Conservation (phyloP, 2,797 vertebrate genomes). For the Potorous gilbertii region DNA sequence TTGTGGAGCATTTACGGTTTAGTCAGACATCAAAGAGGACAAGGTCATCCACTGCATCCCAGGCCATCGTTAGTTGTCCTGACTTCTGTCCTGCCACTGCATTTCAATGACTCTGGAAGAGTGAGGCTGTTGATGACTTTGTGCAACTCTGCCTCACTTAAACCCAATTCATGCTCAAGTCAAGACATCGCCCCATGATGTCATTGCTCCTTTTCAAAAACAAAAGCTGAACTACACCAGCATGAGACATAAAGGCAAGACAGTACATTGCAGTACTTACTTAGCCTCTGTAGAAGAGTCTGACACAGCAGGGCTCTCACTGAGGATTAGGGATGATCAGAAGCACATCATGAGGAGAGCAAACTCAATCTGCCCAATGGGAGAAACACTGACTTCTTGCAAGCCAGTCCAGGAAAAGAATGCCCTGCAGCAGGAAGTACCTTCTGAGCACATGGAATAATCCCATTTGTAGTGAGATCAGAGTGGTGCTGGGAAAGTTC, state of each 20-base stretch:
- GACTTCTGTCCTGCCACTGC: background rate
- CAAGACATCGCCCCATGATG: background rate
- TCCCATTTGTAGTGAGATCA: background rate
- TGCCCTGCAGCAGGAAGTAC: background rate
- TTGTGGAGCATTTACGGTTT: background rate
- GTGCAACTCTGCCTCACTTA: background rate
- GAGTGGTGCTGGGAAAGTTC: background rate
- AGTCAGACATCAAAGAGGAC: background rate
- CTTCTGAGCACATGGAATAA: background rate
- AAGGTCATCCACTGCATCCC: background rate
- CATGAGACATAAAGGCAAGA: background rate
- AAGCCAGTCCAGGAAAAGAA: background rate
- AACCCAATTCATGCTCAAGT: background rate
- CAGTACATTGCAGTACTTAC: background rate
- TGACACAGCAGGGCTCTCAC: background rate
- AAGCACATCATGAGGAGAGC: background rate
- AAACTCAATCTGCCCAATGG: background rate
- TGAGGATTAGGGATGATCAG: background rate
- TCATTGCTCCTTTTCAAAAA: background rate
- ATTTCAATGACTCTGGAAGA: background rate
- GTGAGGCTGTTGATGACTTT: background rate
- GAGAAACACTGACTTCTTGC: background rate
- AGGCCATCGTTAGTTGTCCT: background rate
- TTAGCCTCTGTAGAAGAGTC: background rate
- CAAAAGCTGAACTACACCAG: background rate